Evolutionary conservation across 2,797 vertebrate species (phyloP), one percentile per base, ranked within the genome.

Genomic region (Bryconaethiops microstoma): DNA sequence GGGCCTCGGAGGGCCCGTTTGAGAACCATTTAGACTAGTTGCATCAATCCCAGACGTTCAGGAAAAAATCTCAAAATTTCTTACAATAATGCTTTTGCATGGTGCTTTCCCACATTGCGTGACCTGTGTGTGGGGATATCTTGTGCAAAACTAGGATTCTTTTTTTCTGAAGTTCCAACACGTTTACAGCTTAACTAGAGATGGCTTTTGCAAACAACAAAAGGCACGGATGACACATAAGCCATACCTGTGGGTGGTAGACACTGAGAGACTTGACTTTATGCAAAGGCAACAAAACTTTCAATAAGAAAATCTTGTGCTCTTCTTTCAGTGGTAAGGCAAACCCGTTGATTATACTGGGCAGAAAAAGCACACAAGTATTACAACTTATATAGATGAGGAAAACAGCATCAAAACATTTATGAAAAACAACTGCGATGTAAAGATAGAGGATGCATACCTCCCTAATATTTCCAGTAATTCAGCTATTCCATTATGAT

Each of bases 251-350:
- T 83, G 97, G 97, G 87, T 99, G 97, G 92, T 99, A 99, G 93
- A 99, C 97, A 92, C 97, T 99, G 92, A 99, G 96, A 83, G 97
- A 99, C 90, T 99, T 99, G 87, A 99, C 97, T 96, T 99, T 99
- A 94, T 99, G 97, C 93, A 99, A 94, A 83, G 97, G 97, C 92
- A 99, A 91, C 88, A 99, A 94, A 93, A 99, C 97, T 94, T 99
- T 99, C 91, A 99, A 87, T 82, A 99, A 89, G 91, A 99, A 99
- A 91, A 99, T 98, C 95, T 99, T 99, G 97, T 99, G 97, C 95
- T 99, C 97, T 92, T 99, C 97, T 95, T 99, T 99, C 76, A 99
- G 94, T 82, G 98, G 98, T 95, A 99, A 97, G 95, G 98, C 98
- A 95, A 99, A 99, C 81, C 98, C 98, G 87, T 99, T 99, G 90